Evolutionary conservation across 2,888 invertebrate species (phyloP), one percentile per base, ranked within the genome.

Genomic region (Muschampia plurimacula): DNA sequence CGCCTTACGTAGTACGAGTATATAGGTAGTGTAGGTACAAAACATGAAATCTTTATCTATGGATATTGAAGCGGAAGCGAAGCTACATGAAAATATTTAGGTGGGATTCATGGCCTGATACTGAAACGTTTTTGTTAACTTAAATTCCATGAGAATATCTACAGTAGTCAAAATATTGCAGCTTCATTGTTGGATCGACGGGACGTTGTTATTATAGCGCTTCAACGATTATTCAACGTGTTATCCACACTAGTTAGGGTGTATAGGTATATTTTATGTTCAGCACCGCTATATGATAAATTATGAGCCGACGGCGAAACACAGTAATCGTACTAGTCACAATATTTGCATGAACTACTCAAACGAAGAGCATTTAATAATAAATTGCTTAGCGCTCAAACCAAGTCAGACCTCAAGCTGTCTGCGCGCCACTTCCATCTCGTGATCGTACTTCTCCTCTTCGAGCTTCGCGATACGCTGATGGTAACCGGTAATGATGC

Each of bases 401-500:
- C 88, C 91, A 89, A 86, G 89, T 88, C 96, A 96, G 96, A 99
- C 99, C 98, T 99, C 99, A 93, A 97, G 96, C 92, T 98, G 98
- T 97, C 98, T 99, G 95, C 97, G 97, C 95, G 98, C 96, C 95
- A 99, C 98, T 95, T 98, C 98, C 95, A 97, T 96, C 96, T 99
- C 99, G 96, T 98, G 97, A 96, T 99, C 99, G 96, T 98, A 99
- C 96, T 99, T 99, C 95, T 97, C 96, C 92, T 97, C 97, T 95
- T 98, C 98, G 91, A 98, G 96, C 86, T 95, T 95, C 90, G 90
- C 94, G 94, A 98, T 97, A 95, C 97, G 97, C 88, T 96, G 96
- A 95, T 98, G 96, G 95, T 98, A 97, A 89, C 96, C 96, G 95
- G 95, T 96, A 90, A 96, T 93, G 95, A 96, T 95, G 93, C 96